Evolutionary conservation across 2,797 vertebrate species (phyloP).

Genomic region (Adrianichthys oophorus): DNA sequence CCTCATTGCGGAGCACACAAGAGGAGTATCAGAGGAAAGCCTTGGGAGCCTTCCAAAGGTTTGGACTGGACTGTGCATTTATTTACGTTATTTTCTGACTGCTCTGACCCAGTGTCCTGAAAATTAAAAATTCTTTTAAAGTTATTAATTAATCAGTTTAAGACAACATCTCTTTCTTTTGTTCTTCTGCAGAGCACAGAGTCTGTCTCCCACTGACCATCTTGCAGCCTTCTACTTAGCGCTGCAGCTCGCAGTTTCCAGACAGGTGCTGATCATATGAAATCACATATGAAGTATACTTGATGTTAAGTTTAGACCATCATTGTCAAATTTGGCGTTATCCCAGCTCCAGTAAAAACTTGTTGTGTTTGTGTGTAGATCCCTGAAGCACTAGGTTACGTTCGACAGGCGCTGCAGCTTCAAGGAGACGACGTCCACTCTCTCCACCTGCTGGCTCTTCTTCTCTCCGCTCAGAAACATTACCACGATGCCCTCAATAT

Average conservation of each 20-base stretch:
- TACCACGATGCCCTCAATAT: constrained; percentile 96
- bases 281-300: neutral
- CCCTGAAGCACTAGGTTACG: constrained; percentile 95
- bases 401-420: constrained; percentile 93
- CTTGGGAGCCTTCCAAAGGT: constrained; percentile 97
- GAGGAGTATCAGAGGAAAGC: constrained; percentile 98
- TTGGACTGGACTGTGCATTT: neutral
- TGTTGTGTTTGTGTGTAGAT: constrained; percentile 80
- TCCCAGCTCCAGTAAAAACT: constrained; percentile 42
- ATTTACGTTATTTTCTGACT: constrained; percentile 2
- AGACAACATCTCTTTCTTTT: constrained; percentile 13
- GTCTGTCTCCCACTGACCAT: constrained; percentile 94
- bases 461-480: constrained; percentile 97
- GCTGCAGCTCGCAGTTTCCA: constrained; percentile 94
- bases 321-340: constrained; percentile 8
- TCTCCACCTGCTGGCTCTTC: constrained; percentile 92
- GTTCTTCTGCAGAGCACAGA: constrained; percentile 85
- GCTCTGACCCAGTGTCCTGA: constrained; percentile 11
- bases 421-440: constrained; percentile 97
- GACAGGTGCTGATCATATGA: constrained; percentile 86
- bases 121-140: neutral
- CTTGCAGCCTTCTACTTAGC: constrained; percentile 96
- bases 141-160: constrained; percentile 29
- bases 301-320: neutral
- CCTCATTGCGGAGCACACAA: constrained; percentile 90